phyloP scores from a whole-genome alignment of 2,888 invertebrate genomes.

The Hylaea fasciaria region DNA sequence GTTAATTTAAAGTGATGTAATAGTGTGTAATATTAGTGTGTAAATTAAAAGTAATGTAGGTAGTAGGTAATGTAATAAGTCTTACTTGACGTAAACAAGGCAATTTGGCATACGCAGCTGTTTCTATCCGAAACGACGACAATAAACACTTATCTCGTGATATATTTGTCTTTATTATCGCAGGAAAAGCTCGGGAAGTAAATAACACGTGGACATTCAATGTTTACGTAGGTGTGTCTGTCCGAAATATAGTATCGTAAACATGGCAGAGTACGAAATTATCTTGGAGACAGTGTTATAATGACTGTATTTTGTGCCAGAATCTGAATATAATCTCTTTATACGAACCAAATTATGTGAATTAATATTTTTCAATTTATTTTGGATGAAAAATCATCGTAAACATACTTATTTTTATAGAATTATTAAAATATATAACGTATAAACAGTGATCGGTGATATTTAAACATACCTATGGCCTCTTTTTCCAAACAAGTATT shows the following conservation, averaged over 20 bases:
- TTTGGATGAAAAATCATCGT: too few species aligned
- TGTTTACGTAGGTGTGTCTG: constrained; percentile 54
- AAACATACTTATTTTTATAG: too few species aligned
- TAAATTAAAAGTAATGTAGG: too few species aligned
- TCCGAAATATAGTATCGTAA: constrained; percentile 30
- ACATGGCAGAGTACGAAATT: constrained; percentile 16
- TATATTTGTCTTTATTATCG: constrained; percentile 27
- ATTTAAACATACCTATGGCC: too few species aligned
- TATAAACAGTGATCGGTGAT: too few species aligned
- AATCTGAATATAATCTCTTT: neutral
- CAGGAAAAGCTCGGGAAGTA: constrained; percentile 32
- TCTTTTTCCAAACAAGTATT: too few species aligned
- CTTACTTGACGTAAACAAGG: neutral
- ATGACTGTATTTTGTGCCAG: constrained; percentile 8
- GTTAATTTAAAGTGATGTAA: too few species aligned
- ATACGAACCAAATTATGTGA: too few species aligned
- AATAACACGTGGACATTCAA: constrained; percentile 45
- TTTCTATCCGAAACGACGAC: constrained; percentile 4
- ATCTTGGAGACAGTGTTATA: constrained; percentile 11
- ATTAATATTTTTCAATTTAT: too few species aligned
- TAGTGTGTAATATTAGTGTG: too few species aligned
- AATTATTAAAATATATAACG: too few species aligned
- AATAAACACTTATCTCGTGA: constrained; percentile 10
- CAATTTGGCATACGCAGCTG: constrained; percentile 7
- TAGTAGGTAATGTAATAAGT: neutral